Evolutionary conservation across 30 jellyfish, hydroid and myxozoan genomes (phyloP).

Genomic region (Hydractinia symbiolongicarpus): DNA sequence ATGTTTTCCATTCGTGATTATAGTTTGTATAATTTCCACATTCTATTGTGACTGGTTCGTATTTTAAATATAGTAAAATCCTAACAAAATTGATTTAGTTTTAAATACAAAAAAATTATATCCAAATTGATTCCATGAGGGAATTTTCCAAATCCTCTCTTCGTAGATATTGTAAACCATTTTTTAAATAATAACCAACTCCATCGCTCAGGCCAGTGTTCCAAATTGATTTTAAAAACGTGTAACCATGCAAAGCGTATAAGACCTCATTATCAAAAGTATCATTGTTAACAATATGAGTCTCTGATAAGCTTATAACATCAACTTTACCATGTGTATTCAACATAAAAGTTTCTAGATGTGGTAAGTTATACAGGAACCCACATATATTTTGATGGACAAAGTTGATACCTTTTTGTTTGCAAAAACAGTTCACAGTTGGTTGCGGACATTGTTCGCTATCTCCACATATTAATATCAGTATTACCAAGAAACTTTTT

Average conservation of each 20-base stretch:
- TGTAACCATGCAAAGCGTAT: constrained; percentile 6
- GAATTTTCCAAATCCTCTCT: constrained; percentile 2
- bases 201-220: neutral
- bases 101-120: neutral
- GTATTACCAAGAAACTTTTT: too few relatives aligned
- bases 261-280: constrained; percentile 1
- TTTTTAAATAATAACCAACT: neutral
- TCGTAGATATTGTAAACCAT: neutral
- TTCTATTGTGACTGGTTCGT: constrained; percentile 5
- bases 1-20: too few relatives aligned
- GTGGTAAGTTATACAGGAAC: neutral
- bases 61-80: constrained; percentile 5
- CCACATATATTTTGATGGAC: constrained; percentile 14
- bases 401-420: constrained; percentile 2
- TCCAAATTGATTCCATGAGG: neutral
- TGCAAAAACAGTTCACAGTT: constrained; percentile 1
- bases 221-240: neutral
- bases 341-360: constrained; percentile 7
- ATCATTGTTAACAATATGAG: constrained; percentile 6
- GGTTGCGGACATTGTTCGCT: neutral
- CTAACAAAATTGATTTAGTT: neutral
- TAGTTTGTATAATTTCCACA: too few relatives aligned
- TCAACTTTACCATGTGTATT: constrained; percentile 1
- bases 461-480: neutral
- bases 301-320: neutral